Conservation (phyloP, 2,113 vertebrate genomes). For the Phaethon lepturus region DNA sequence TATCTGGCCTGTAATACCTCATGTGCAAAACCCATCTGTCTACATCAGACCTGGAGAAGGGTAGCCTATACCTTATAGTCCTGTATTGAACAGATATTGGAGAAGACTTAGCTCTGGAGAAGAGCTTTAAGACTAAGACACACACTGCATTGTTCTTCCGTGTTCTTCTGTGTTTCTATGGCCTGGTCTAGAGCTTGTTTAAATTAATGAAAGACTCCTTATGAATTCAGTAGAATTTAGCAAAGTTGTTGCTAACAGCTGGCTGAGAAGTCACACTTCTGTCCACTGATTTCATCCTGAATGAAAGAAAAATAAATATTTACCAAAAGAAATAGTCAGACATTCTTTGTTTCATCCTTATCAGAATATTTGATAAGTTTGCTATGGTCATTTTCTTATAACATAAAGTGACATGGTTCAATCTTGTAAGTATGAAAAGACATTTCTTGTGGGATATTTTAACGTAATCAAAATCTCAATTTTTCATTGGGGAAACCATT, state of each 20-base stretch:
- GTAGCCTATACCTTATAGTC: not conserved
- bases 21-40: not conserved
- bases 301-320: not conserved
- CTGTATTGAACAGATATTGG: not conserved
- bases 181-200: not conserved
- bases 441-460: not conserved
- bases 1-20: not conserved
- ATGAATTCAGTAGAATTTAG: not conserved
- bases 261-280: not conserved
- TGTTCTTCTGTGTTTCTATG: not conserved
- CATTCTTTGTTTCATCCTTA: not conserved
- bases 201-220: not conserved
- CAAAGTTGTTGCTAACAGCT: not conserved
- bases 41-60: not conserved
- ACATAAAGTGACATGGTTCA: not conserved
- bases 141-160: rapidly evolving
- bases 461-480: not conserved
- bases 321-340: not conserved
- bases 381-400: not conserved
- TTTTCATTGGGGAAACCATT: not conserved
- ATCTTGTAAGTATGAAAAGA: not conserved
- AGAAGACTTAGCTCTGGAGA: not conserved
- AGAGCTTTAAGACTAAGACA: not conserved
- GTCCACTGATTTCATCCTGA: not conserved
- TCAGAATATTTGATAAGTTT: not conserved